Evolutionary conservation across 2,113 vertebrate species (phyloP).

Genomic region (Callipepla californica): DNA sequence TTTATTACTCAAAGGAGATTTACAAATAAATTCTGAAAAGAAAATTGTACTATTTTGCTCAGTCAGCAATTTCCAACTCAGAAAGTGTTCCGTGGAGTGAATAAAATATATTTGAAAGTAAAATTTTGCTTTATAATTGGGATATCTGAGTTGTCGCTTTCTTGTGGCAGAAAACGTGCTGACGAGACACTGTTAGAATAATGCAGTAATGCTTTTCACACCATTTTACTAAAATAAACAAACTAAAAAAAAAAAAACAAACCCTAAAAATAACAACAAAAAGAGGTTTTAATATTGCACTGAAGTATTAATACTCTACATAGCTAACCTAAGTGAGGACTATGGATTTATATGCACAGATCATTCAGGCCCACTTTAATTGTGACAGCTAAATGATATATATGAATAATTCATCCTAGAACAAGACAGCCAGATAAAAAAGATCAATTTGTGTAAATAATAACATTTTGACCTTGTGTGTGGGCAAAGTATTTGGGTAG

Average conservation of each 20-base stretch:
- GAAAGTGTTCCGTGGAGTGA: slow-evolving; percentile 5
- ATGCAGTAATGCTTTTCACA: background rate
- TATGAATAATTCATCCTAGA: background rate
- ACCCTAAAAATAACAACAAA: background rate
- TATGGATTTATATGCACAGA: background rate
- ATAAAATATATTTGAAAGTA: slow-evolving; percentile 30
- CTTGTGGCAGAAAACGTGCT: background rate
- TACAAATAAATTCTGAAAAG: slow-evolving; percentile 47
- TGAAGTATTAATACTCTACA: background rate
- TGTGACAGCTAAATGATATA: background rate
- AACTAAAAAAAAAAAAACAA: background rate
- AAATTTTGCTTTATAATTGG: slow-evolving; percentile 43
- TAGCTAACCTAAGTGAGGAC: background rate
- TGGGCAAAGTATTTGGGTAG: background rate
- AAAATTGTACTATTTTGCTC: slow-evolving; percentile 22
- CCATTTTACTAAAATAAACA: background rate
- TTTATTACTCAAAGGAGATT: slow-evolving; percentile 54
- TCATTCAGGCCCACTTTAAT: background rate
- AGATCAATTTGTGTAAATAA: background rate
- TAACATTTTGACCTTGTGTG: background rate
- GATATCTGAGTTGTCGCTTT: background rate
- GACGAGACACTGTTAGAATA: background rate
- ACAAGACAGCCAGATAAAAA: background rate
- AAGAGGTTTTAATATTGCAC: background rate
- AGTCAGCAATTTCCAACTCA: slow-evolving; percentile 32